phyloP scores from a whole-genome alignment of 2,797 vertebrate genomes.

The Melanotaenia nigrans region DNA sequence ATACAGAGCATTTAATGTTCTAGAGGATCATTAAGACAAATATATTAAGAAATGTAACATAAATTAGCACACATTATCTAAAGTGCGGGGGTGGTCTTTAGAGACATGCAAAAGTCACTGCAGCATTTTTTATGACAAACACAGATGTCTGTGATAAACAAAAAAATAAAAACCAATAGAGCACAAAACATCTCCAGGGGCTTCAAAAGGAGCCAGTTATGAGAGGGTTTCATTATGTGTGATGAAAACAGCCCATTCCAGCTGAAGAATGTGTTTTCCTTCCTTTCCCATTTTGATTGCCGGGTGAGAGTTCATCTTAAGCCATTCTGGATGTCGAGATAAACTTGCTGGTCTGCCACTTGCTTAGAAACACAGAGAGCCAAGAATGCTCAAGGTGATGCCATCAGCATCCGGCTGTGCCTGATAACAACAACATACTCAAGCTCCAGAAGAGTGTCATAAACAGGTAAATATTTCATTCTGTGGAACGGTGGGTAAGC shows the following conservation, averaged over 20 bases:
- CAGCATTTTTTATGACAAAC: slow-evolving; percentile 19
- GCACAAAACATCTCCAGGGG: slow-evolving; percentile 8
- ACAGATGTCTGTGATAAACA: slow-evolving; percentile 22
- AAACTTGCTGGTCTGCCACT: slow-evolving; percentile 35
- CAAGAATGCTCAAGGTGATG: slow-evolving; percentile 41
- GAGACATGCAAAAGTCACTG: slow-evolving; percentile 31
- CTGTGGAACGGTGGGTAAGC: slow-evolving; percentile 38
- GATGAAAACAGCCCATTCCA: not conserved
- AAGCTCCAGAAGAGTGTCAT: slow-evolving; percentile 33
- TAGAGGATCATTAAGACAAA: slow-evolving; percentile 67
- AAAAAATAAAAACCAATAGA: slow-evolving; percentile 1
- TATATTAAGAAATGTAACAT: slow-evolving; percentile 62
- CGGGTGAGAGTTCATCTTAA: slow-evolving; percentile 36
- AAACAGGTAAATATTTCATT: slow-evolving; percentile 56
- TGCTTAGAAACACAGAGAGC: slow-evolving; percentile 14
- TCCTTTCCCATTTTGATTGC: slow-evolving; percentile 8
- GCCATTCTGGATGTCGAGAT: slow-evolving; percentile 39
- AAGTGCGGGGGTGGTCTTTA: slow-evolving; percentile 31
- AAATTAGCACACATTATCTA: slow-evolving; percentile 57
- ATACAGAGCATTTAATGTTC: slow-evolving; percentile 58
- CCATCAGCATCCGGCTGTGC: slow-evolving; percentile 29
- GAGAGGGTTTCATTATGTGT: slow-evolving; percentile 3
- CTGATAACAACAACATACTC: slow-evolving; percentile 30
- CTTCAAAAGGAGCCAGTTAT: slow-evolving; percentile 2
- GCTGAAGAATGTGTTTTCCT: slow-evolving; percentile 2